Conservation (phyloP, 2,888 invertebrate genomes). For the Drosophila suboccidentalis region DNA sequence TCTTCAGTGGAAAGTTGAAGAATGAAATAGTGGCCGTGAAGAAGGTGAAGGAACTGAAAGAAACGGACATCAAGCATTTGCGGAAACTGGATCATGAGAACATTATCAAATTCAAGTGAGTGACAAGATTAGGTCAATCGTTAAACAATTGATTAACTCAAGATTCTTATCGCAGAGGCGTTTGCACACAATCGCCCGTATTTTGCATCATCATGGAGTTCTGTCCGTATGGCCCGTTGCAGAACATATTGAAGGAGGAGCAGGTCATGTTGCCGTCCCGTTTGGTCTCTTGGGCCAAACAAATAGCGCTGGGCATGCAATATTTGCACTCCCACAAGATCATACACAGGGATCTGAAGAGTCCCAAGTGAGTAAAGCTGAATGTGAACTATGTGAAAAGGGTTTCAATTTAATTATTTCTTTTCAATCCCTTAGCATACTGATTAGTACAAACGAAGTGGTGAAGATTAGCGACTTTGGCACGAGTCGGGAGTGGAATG, state of each 20-base stretch:
- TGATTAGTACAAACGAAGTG: constrained; percentile 92
- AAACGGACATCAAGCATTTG: constrained; percentile 96
- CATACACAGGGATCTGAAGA: constrained; percentile 99
- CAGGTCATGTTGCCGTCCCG: constrained; percentile 94
- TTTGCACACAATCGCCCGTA: constrained; percentile 96
- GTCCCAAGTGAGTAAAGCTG: constrained; percentile 94
- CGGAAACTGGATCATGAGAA: constrained; percentile 97
- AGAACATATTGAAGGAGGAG: constrained; percentile 94
- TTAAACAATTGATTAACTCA: background rate
- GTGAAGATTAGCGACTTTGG: constrained; percentile 99
- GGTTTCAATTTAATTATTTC: background rate
- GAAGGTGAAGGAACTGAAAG: constrained; percentile 95
- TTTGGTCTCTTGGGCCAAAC: constrained; percentile 96
- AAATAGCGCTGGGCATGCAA: constrained; percentile 98
- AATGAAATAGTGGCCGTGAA: constrained; percentile 97
- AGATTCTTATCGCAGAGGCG: constrained; percentile 89
- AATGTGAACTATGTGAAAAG: background rate
- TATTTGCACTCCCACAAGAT: constrained; percentile 98
- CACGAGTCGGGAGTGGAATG: constrained; percentile 97
- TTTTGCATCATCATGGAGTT: constrained; percentile 99
- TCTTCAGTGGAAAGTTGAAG: constrained; percentile 94
- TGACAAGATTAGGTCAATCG: constrained; percentile 6
- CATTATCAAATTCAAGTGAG: constrained; percentile 90
- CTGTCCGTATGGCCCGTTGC: constrained; percentile 97
- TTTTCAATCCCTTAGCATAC: constrained; percentile 88